Percentiles rank a stretch among this genome's conserved stretches.
Evolutionary conservation across 30 jellyfish, hydroid and myxozoan species (phyloP).

Genomic region (Catostylus mosaicus): DNA sequence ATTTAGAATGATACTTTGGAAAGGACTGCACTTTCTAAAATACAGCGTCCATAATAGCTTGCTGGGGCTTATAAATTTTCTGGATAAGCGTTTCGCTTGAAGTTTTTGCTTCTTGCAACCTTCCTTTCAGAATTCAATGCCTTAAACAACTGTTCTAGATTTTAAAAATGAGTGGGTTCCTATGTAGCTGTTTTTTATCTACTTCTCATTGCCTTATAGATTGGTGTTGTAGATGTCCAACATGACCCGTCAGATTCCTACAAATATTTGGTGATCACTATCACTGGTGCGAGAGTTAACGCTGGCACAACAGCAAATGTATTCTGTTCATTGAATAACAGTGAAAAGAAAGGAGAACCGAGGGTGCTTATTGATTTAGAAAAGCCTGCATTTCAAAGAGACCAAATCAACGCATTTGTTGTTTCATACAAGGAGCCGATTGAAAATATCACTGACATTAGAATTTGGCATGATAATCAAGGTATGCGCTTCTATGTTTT

Average conservation of each 20-base stretch:
- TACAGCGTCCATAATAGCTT: too few relatives aligned
- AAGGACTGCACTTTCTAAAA: too few relatives aligned
- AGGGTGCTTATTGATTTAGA: slow-evolving; percentile 40
- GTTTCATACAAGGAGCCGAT: slow-evolving; percentile 45
- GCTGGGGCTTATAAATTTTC: too few relatives aligned
- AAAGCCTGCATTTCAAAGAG: slow-evolving; percentile 47
- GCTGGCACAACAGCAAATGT: slow-evolving; percentile 90
- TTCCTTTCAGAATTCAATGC: too few relatives aligned
- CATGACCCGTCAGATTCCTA: slow-evolving; percentile 5
- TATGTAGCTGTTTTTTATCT: not conserved
- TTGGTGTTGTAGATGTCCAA: slow-evolving; percentile 43
- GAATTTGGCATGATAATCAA: slow-evolving; percentile 76
- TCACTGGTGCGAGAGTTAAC: slow-evolving; percentile 77
- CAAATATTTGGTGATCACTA: slow-evolving; percentile 44
- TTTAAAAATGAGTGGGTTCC: not conserved
- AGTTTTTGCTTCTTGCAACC: too few relatives aligned
- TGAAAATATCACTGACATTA: slow-evolving; percentile 51
- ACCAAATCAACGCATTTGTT: slow-evolving; percentile 52
- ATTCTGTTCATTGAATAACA: slow-evolving; percentile 31
- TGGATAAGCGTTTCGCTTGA: too few relatives aligned
- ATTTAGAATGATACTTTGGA: too few relatives aligned
- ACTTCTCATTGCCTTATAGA: slow-evolving; percentile 5
- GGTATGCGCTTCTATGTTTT: too few relatives aligned
- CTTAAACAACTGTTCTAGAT: too few relatives aligned
- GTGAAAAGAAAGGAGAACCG: slow-evolving; percentile 33